These are phyloP conservation scores for Rhagophthalmus giganteus DNA, from an alignment of 2,888 invertebrate species.

Conservation along the genomic window DNA sequence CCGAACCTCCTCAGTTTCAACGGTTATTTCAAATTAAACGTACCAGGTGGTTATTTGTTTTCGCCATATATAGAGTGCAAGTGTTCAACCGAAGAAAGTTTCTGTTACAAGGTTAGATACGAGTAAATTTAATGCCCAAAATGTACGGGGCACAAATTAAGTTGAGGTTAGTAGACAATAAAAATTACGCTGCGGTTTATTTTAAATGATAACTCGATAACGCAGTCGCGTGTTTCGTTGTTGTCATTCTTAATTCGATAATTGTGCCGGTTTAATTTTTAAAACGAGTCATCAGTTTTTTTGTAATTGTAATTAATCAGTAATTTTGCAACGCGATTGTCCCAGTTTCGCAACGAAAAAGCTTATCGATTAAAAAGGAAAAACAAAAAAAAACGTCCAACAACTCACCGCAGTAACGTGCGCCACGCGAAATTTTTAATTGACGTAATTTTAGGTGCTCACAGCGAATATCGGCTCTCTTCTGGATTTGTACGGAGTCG, in stretches of 20 bases:
- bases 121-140: too few species aligned
- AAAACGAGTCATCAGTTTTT: constrained; percentile 8
- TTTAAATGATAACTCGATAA: not conserved
- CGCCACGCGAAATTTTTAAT: not conserved
- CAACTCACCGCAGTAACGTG: too few species aligned
- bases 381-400: not conserved
- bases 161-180: not conserved
- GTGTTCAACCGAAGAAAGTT: constrained; percentile 9
- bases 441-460: constrained; percentile 64
- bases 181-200: not conserved
- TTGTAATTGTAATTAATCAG: too few species aligned
- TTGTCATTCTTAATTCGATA: constrained; percentile 10
- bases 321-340: too few species aligned
- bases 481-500: constrained; percentile 76
- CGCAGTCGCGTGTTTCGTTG: not conserved
- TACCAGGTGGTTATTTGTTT: constrained; percentile 32
- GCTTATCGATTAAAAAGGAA: too few species aligned
- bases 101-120: constrained; percentile 8
- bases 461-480: constrained; percentile 81
- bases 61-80: constrained; percentile 22
- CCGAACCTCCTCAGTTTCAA: not conserved
- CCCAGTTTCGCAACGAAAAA: too few species aligned
- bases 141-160: not conserved
- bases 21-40: constrained; percentile 7
- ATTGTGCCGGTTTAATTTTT: constrained; percentile 11